Conservation (phyloP, 64 coral and sea anemone species). For the Stichodactyla mertensii region DNA sequence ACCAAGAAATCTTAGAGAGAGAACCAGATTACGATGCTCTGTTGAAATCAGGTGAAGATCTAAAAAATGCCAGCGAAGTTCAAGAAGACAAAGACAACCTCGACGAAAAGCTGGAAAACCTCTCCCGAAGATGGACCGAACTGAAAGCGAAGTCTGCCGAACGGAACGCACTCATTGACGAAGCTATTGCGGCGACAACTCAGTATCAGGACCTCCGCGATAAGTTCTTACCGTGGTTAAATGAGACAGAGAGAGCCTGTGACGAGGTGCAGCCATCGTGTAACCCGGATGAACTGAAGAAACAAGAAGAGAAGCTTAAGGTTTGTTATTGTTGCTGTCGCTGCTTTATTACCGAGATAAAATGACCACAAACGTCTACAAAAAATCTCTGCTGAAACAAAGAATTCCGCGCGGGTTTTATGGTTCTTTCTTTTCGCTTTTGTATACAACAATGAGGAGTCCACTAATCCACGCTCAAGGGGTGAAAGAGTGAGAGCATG, state of each 20-base stretch:
- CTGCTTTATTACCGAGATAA: not conserved
- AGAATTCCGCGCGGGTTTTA: no score
- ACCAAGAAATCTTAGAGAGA: conserved; percentile 80
- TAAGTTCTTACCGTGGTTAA: conserved; percentile 73
- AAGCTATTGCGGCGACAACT: conserved; percentile 50
- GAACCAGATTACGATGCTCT: conserved; percentile 54
- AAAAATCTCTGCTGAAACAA: no score
- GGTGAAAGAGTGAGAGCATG: no score
- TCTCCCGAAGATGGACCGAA: conserved; percentile 59
- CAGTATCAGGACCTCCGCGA: conserved; percentile 60
- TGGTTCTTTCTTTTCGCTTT: no score
- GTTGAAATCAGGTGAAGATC: conserved; percentile 48
- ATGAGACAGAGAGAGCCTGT: conserved; percentile 50
- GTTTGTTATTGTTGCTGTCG: conserved; percentile 33
- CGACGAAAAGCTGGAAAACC: conserved; percentile 71
- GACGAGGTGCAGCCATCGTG: conserved; percentile 62
- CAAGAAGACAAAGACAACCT: conserved; percentile 57
- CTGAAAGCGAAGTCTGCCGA: conserved; percentile 43
- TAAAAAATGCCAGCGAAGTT: conserved; percentile 60
- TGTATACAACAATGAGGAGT: no score
- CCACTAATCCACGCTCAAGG: no score
- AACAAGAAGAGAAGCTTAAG: conserved; percentile 68
- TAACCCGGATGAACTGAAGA: conserved; percentile 54
- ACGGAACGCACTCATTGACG: conserved; percentile 34
- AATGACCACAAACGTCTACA: no score